Percentiles rank a stretch among this genome's conserved stretches.
These are phyloP conservation scores for Marronus borbonicus DNA, from an alignment of 2,888 invertebrate genomes.

Conservation along the genomic window DNA sequence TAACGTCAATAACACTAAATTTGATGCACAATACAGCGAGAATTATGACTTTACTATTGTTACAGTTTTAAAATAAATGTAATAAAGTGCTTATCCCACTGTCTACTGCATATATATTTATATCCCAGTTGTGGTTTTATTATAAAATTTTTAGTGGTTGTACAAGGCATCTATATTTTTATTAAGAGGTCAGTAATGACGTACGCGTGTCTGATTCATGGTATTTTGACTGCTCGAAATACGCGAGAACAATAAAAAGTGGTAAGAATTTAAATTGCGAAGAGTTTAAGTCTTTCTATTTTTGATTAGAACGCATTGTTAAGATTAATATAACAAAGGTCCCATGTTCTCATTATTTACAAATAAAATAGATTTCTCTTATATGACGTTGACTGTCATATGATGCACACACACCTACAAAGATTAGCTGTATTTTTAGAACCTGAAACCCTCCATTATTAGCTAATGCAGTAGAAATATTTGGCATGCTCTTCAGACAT, in stretches of 20 bases:
- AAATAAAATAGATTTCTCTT: too few relatives aligned
- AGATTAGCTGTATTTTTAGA: too few relatives aligned
- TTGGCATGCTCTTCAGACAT: too few relatives aligned
- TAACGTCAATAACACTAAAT: too few relatives aligned
- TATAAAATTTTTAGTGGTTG: conserved; percentile 12
- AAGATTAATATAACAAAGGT: conserved; percentile 1
- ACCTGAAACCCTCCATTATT: too few relatives aligned
- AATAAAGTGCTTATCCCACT: conserved; percentile 16
- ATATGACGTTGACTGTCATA: too few relatives aligned
- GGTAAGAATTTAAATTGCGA: conserved; percentile 30
- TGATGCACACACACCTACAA: too few relatives aligned
- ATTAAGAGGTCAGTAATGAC: conserved; percentile 43
- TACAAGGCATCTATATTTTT: conserved; percentile 43
- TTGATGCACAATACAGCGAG: background rate
- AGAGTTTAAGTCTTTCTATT: background rate
- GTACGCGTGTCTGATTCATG: conserved; percentile 34
- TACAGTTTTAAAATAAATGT: conserved; percentile 28
- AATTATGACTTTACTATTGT: conserved; percentile 18
- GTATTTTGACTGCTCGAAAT: conserved; percentile 41
- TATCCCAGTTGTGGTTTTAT: conserved; percentile 21
- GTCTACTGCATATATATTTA: conserved; percentile 20
- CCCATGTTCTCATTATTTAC: too few relatives aligned
- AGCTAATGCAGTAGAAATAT: too few relatives aligned
- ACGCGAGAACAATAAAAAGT: conserved; percentile 41
- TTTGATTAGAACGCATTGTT: background rate